These are phyloP conservation scores for Ascidia mentula DNA, from an alignment of 23 tunicate genomes.

Conservation along the genomic window DNA sequence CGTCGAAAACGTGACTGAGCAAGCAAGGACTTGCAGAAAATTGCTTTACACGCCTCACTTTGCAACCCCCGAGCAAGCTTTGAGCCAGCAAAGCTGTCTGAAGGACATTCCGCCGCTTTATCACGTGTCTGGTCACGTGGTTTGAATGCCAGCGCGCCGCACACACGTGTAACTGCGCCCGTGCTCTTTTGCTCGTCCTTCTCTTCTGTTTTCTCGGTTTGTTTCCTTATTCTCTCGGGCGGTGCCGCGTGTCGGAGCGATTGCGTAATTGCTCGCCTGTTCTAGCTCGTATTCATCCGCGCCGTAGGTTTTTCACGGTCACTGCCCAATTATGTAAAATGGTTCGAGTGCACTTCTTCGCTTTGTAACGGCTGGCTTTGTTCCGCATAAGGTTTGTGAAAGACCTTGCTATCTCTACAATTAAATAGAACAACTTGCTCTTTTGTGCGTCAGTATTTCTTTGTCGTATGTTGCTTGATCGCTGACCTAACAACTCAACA, in stretches of 20 bases:
- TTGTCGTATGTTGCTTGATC: too few relatives aligned
- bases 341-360: too few relatives aligned
- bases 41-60: too few relatives aligned
- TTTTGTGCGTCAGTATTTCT: too few relatives aligned
- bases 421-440: too few relatives aligned
- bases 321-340: too few relatives aligned
- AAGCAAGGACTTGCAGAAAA: too few relatives aligned
- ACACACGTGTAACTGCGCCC: not conserved
- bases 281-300: conserved; percentile 16
- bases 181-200: not conserved
- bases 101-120: not conserved
- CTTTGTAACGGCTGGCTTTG: too few relatives aligned
- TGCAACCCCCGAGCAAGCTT: not conserved
- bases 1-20: too few relatives aligned
- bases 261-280: not conserved
- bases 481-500: too few relatives aligned
- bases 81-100: not conserved
- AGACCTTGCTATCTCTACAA: too few relatives aligned
- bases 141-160: not conserved
- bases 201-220: not conserved
- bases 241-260: not conserved
- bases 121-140: not conserved
- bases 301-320: not conserved
- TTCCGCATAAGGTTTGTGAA: too few relatives aligned
- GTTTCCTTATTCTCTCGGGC: not conserved